Evolutionary conservation across 1,140 invertebrate genomes (phyloP), one percentile per base, ranked within the genome.

Genomic region (Trinorchestia longiramus): DNA sequence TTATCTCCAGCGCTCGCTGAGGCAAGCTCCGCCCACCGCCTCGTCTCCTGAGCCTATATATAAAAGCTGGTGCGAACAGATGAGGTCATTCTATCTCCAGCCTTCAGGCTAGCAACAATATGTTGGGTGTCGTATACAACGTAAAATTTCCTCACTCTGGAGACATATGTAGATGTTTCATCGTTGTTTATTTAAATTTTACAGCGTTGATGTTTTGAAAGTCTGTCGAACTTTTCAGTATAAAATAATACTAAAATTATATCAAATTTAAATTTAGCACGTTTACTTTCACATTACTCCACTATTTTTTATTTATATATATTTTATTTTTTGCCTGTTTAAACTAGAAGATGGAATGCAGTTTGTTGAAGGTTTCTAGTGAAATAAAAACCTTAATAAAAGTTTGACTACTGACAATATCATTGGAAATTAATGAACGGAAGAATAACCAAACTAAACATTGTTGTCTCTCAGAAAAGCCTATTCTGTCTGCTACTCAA

Each of bases 1-100:
- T 94, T 45, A 43, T 94, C 43, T 94, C 40, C 43, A 23, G 43
- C 28, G 88, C 41, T 42, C 15, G 43, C 8, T 42, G 88, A 91
- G 88, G 28, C 88, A 42, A 1, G 43, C 92, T n/a, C 92, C 92
- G 92, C 92, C 92, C 40, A 94, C 92, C 41, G 92, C 43, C 92
- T 94, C 92, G 43, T 94, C 43, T 94, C 92, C 17, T 0, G 8
- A 15, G 0, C 3, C 15, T 94, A 94, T 45, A 94, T 45, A 45
- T 94, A 94, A 45, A n/a, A 94, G 92, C 92, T 42, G 92, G 92
- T 45, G 44, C 43, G 92, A 11, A 15, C 11, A 94, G 92, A 94
- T 94, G 92, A 94, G 44, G 92, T 45, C 92, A 94, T 94, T 94
- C 92, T n/a, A 19, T 40, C 40, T 43, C 40, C 92, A 94, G 92